Evolutionary conservation across 1,140 invertebrate species (phyloP).

Genomic region (Listronotus bonariensis): DNA sequence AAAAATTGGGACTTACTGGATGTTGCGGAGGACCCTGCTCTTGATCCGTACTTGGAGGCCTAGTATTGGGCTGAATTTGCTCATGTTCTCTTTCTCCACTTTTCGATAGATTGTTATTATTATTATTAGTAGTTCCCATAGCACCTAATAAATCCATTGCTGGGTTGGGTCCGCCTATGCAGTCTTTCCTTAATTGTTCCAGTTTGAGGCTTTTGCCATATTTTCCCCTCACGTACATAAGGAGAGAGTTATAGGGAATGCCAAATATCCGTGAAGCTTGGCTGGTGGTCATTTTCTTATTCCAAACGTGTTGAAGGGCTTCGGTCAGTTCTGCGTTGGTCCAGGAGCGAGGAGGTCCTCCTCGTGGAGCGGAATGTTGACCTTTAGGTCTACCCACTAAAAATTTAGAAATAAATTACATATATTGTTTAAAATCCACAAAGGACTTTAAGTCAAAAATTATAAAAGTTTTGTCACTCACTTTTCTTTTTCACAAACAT

Average conservation of each 20-base stretch:
- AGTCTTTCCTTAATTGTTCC: constrained; percentile 84
- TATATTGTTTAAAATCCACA: neutral
- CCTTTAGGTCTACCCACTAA: constrained; percentile 76
- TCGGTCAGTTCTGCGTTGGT: constrained; percentile 88
- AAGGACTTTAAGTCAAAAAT: neutral
- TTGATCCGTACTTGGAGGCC: constrained; percentile 66
- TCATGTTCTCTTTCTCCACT: constrained; percentile 52
- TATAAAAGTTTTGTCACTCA: constrained; percentile 57
- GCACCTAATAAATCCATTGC: constrained; percentile 70
- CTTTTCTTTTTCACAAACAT: constrained; percentile 73
- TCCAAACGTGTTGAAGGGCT: constrained; percentile 88
- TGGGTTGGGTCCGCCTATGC: constrained; percentile 69
- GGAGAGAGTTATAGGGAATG: constrained; percentile 87
- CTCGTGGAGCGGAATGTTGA: constrained; percentile 84
- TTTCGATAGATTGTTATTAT: constrained; percentile 62
- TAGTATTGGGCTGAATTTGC: constrained; percentile 57
- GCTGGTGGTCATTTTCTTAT: constrained; percentile 93
- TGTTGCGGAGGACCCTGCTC: constrained; percentile 59
- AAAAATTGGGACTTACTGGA: constrained; percentile 48
- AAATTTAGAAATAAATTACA: constrained; percentile 37
- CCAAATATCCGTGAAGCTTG: constrained; percentile 87
- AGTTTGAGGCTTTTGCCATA: constrained; percentile 88
- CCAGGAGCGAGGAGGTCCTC: constrained; percentile 86
- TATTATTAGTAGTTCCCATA: constrained; percentile 72
- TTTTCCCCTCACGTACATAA: constrained; percentile 92